A percentile compares a stretch with the other conserved stretches of the same genome.
phyloP scores from a whole-genome alignment of 2,113 vertebrate genomes.

The Asarcornis scutulata region DNA sequence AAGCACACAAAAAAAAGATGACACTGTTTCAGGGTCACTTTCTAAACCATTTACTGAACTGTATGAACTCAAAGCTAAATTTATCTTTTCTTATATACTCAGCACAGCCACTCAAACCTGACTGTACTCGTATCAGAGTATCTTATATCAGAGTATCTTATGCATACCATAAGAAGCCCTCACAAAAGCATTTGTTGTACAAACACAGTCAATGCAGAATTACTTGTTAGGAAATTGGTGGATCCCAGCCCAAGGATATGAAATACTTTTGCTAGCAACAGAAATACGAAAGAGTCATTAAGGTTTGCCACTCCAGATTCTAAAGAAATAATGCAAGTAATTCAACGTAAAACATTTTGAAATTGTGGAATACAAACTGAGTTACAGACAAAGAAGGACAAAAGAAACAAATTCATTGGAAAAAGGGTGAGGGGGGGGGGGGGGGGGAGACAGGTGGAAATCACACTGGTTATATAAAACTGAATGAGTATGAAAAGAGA shows the following conservation, averaged over 20 bases:
- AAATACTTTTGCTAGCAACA: not conserved
- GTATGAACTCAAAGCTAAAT: not conserved
- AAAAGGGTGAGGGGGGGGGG: not conserved
- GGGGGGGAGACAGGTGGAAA: not conserved
- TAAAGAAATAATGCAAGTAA: not conserved
- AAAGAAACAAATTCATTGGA: slow-evolving; percentile 1
- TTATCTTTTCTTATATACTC: not conserved
- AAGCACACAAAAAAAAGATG: not conserved
- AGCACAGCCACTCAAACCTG: not conserved
- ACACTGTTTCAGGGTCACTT: not conserved
- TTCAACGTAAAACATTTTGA: not conserved
- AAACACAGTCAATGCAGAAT: not conserved
- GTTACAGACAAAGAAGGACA: slow-evolving; percentile 15
- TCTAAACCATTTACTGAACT: not conserved
- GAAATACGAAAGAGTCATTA: not conserved
- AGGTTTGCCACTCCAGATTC: slow-evolving; percentile 1
- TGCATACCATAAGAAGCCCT: not conserved
- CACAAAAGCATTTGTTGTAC: not conserved
- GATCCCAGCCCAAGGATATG: not conserved
- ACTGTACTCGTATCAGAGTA: not conserved
- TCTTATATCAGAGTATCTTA: not conserved
- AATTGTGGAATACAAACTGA: not conserved
- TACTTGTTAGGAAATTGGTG: not conserved
- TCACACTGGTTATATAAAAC: slow-evolving; percentile 55
- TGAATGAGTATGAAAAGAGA: slow-evolving; percentile 54